Evolutionary conservation across 2,888 invertebrate genomes (phyloP).

Genomic region (Netelia virgata): DNA sequence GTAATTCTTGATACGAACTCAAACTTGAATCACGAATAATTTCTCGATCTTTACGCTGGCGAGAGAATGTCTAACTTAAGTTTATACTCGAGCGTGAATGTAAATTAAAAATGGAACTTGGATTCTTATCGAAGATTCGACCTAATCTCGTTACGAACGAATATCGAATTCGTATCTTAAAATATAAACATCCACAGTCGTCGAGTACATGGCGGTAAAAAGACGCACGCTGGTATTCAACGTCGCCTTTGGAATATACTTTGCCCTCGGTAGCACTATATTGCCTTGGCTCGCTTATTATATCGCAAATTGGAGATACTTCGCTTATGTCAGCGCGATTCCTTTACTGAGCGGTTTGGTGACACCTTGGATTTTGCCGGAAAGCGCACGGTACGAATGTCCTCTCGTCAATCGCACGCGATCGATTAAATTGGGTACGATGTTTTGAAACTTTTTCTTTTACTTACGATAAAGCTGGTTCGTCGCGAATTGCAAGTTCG

Average conservation of each 20-base stretch:
- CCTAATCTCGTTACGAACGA: too few species aligned
- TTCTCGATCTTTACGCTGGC: too few species aligned
- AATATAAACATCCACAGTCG: constrained; percentile 78
- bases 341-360: constrained; percentile 84
- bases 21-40: too few species aligned
- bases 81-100: too few species aligned
- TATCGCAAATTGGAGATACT: constrained; percentile 85
- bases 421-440: neutral
- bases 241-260: constrained; percentile 86
- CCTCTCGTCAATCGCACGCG: neutral
- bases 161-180: too few species aligned
- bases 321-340: constrained; percentile 84
- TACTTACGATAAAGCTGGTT: constrained; percentile 83
- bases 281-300: constrained; percentile 86
- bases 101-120: too few species aligned
- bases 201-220: constrained; percentile 86
- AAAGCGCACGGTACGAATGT: constrained; percentile 85
- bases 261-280: constrained; percentile 85
- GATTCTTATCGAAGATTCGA: too few species aligned
- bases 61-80: too few species aligned
- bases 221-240: constrained; percentile 86
- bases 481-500: constrained; percentile 85
- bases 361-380: constrained; percentile 85
- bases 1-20: too few species aligned
- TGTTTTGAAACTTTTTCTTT: constrained; percentile 1